Evolutionary conservation across 2,888 invertebrate genomes (phyloP).

Genomic region (Torymus aiolomorphi): DNA sequence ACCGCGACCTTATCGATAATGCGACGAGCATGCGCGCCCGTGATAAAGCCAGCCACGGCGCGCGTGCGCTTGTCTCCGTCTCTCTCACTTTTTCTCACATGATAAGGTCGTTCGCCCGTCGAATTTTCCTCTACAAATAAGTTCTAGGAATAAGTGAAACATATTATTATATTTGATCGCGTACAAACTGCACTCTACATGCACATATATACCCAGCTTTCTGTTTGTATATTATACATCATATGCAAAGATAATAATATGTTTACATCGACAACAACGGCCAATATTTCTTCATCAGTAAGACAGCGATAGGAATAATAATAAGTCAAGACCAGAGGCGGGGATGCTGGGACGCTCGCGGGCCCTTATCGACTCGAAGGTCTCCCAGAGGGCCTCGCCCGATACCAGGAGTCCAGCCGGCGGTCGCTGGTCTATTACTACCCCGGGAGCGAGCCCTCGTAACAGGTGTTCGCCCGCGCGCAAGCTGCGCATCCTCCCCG

Average conservation of each 20-base stretch:
- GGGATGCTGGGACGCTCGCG: background rate
- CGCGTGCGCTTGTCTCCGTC: background rate
- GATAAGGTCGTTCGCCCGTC: slow-evolving; percentile 21
- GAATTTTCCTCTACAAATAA: background rate
- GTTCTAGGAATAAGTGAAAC: background rate
- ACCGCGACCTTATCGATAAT: slow-evolving; percentile 58
- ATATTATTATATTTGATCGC: too few species aligned
- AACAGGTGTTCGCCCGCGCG: too few species aligned
- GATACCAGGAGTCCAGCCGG: slow-evolving; percentile 62
- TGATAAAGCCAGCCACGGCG: background rate
- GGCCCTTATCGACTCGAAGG: slow-evolving; percentile 60
- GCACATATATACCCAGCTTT: too few species aligned
- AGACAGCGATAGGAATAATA: too few species aligned
- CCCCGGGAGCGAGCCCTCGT: too few species aligned
- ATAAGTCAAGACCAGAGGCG: too few species aligned
- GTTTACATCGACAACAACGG: too few species aligned
- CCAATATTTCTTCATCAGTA: too few species aligned
- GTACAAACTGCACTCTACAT: too few species aligned
- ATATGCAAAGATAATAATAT: too few species aligned
- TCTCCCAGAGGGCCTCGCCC: slow-evolving; percentile 54
- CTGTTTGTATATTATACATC: too few species aligned
- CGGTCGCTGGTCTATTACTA: slow-evolving; percentile 1
- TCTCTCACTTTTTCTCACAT: background rate
- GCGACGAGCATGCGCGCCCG: slow-evolving; percentile 47
- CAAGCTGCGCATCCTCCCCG: slow-evolving; percentile 19